Evolutionary conservation across 1,140 invertebrate species (phyloP).

Genomic region (Nasonia giraulti): DNA sequence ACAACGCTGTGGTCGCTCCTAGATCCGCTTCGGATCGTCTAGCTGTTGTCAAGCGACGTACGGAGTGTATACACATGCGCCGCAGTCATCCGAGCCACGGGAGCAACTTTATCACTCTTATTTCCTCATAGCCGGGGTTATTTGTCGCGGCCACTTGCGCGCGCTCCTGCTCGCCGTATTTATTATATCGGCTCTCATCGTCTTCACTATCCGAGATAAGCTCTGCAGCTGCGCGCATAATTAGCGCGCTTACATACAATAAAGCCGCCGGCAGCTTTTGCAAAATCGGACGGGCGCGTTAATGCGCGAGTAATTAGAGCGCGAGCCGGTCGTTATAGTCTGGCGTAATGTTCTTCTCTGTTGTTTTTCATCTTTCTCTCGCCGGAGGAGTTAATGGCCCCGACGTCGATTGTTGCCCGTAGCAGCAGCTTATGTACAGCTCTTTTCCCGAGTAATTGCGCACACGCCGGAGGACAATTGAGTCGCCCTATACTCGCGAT

Average conservation of each 20-base stretch:
- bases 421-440: background rate
- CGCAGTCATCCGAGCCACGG: too few relatives aligned
- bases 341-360: background rate
- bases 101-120: too few relatives aligned
- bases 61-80: too few relatives aligned
- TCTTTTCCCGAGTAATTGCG: conserved; percentile 22
- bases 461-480: conserved; percentile 30
- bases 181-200: background rate
- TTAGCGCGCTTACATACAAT: conserved; percentile 58
- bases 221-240: conserved; percentile 20
- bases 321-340: background rate
- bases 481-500: background rate
- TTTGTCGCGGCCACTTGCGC: background rate
- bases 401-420: conserved; percentile 23
- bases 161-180: background rate
- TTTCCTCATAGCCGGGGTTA: too few relatives aligned
- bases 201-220: background rate
- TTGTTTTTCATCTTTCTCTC: background rate
- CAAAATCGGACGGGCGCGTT: conserved; percentile 31
- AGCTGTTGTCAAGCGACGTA: too few relatives aligned
- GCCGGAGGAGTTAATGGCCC: background rate
- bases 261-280: conserved; percentile 34
- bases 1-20: background rate
- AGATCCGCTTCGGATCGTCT: background rate
- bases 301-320: conserved; percentile 52